Evolutionary conservation across 1,140 invertebrate species (phyloP).

Genomic region (Apocrypta bakeri): DNA sequence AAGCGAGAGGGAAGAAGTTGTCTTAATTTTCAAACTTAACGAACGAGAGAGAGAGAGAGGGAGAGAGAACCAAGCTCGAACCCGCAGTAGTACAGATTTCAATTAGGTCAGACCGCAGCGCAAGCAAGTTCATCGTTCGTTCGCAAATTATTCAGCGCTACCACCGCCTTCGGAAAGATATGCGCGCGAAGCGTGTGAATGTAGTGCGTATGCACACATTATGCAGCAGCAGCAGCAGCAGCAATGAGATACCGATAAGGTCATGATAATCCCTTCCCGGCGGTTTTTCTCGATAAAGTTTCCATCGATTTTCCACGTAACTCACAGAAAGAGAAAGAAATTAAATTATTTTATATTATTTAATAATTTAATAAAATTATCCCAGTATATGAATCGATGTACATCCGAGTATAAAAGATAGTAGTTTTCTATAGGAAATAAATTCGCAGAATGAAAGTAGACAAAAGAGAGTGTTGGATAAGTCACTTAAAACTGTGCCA

Average conservation of each 20-base stretch:
- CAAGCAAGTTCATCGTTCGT: not conserved
- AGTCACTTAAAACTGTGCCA: conserved; percentile 52
- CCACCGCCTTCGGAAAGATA: not conserved
- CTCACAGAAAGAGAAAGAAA: too few species aligned
- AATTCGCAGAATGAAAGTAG: conserved; percentile 21
- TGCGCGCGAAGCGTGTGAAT: too few species aligned
- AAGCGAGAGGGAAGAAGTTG: not conserved
- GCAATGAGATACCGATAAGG: conserved; percentile 14
- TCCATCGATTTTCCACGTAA: too few species aligned
- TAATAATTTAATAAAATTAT: too few species aligned
- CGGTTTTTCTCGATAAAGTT: too few species aligned
- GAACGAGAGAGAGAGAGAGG: too few species aligned
- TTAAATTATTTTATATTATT: too few species aligned
- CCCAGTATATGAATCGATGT: too few species aligned
- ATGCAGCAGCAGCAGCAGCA: too few species aligned
- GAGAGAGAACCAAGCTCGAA: not conserved
- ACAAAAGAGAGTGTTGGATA: conserved; percentile 32
- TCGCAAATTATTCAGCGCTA: too few species aligned
- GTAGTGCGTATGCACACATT: not conserved
- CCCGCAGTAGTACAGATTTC: conserved; percentile 34
- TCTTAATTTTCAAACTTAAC: conserved; percentile 19
- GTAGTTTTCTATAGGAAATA: not conserved
- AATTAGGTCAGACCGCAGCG: conserved; percentile 31
- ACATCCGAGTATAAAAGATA: too few species aligned
- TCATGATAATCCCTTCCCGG: too few species aligned